Conservation (phyloP, 2,888 invertebrate genomes). For the Drosophila crucigera region DNA sequence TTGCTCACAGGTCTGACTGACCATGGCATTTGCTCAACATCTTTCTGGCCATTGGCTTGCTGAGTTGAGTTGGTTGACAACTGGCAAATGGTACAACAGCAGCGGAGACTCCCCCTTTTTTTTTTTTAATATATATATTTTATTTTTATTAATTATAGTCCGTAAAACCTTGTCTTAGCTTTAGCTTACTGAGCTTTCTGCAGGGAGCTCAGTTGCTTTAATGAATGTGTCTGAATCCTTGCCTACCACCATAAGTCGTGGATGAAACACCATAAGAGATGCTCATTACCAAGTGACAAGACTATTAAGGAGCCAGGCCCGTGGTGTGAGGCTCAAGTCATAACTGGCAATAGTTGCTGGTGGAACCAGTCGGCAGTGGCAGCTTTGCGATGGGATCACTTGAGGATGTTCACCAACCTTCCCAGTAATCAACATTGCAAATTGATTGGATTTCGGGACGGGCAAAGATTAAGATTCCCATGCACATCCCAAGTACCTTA, state of each 20-base stretch:
- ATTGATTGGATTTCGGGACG: neutral
- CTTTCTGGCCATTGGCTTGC: constrained; percentile 18
- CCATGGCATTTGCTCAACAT: constrained; percentile 2
- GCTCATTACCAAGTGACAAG: neutral
- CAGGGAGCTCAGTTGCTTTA: neutral
- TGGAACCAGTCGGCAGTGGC: neutral
- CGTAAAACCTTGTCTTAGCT: neutral
- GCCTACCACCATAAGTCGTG: neutral
- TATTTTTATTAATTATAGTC: neutral
- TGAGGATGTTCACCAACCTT: neutral
- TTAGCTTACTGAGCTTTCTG: neutral
- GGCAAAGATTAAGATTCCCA: neutral
- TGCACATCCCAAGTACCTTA: neutral
- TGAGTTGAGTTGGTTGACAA: too few species aligned
- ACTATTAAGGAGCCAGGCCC: neutral
- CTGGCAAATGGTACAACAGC: constrained; percentile 21
- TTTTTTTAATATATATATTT: neutral
- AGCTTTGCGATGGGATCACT: neutral
- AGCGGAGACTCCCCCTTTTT: neutral
- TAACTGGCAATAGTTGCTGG: neutral
- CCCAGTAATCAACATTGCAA: neutral
- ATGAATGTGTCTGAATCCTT: neutral
- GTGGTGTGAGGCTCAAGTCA: neutral
- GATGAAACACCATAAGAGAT: neutral
- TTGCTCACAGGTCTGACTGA: constrained; percentile 14